Evolutionary conservation across 2,797 vertebrate species (phyloP).

Genomic region (Myripristis murdjan): DNA sequence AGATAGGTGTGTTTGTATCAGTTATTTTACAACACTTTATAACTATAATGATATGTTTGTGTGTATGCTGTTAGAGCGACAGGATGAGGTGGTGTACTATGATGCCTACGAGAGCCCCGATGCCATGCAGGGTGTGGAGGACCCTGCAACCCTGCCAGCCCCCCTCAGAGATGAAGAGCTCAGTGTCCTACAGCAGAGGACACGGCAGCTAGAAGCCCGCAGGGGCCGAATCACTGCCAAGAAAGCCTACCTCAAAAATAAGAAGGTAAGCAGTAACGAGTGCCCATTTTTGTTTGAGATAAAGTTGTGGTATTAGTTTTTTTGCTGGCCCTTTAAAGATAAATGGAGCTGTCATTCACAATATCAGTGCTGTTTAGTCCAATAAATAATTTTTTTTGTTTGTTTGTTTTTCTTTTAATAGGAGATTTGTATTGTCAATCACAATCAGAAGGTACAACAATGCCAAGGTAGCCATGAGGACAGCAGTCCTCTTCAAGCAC

Average conservation of each 20-base stretch:
- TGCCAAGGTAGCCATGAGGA: constrained; percentile 81
- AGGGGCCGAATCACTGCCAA: constrained; percentile 96
- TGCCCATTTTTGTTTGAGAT: neutral
- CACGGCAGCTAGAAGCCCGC: constrained; percentile 94
- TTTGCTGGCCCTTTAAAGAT: neutral
- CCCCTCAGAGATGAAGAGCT: constrained; percentile 90
- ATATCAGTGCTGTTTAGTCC: neutral
- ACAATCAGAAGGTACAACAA: constrained; percentile 94
- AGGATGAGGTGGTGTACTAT: constrained; percentile 98
- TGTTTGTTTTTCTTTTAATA: constrained; percentile 69
- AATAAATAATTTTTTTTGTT: neutral
- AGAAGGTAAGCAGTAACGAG: constrained; percentile 87
- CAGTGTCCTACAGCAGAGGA: constrained; percentile 91
- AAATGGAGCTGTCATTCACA: too few relatives aligned
- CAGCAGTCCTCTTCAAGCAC: constrained; percentile 77
- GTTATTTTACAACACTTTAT: neutral
- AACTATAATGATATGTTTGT: neutral
- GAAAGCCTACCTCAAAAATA: constrained; percentile 99
- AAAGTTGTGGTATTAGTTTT: too few relatives aligned
- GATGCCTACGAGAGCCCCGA: constrained; percentile 97
- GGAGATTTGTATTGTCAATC: constrained; percentile 97
- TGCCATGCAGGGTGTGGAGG: constrained; percentile 93
- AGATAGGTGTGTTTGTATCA: neutral
- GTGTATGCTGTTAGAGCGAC: constrained; percentile 87
- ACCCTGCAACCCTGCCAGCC: constrained; percentile 77